A percentile compares a stretch with the other conserved stretches of the same genome.
Evolutionary conservation across 2,113 vertebrate genomes (phyloP).

Genomic region (Geothlypis trichas): DNA sequence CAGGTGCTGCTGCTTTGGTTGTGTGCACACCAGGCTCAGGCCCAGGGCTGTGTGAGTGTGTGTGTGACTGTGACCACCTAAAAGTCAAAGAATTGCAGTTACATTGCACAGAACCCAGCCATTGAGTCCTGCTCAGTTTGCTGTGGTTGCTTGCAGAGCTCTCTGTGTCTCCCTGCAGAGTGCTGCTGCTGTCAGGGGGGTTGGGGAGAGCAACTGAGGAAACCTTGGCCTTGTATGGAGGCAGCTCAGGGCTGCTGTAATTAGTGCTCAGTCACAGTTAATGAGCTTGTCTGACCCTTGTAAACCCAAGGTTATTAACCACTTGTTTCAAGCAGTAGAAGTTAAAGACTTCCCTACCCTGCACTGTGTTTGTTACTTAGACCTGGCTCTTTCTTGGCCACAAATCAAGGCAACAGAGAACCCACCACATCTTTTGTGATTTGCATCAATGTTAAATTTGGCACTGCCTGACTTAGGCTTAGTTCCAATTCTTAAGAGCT

Average conservation of each 20-base stretch:
- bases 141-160: background rate
- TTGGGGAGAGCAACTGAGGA: background rate
- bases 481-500: background rate
- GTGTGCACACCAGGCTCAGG: background rate
- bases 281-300: background rate
- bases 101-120: background rate
- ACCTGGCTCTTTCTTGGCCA: background rate
- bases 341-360: background rate
- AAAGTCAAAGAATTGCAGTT: background rate
- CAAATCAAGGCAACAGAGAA: background rate
- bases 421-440: background rate
- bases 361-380: background rate
- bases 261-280: background rate
- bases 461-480: background rate
- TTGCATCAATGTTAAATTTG: background rate
- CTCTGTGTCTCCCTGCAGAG: background rate
- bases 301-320: background rate
- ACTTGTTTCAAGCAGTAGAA: background rate
- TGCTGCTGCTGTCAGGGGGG: rapidly evolving
- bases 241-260: background rate
- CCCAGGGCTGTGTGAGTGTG: background rate
- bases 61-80: background rate
- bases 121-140: rapidly evolving
- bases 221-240: background rate
- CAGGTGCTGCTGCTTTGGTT: background rate